Percentiles rank a stretch among this genome's conserved stretches.
These are phyloP conservation scores for Hippocampus mohnikei DNA, from an alignment of 2,113 vertebrate genomes.

Conservation along the genomic window DNA sequence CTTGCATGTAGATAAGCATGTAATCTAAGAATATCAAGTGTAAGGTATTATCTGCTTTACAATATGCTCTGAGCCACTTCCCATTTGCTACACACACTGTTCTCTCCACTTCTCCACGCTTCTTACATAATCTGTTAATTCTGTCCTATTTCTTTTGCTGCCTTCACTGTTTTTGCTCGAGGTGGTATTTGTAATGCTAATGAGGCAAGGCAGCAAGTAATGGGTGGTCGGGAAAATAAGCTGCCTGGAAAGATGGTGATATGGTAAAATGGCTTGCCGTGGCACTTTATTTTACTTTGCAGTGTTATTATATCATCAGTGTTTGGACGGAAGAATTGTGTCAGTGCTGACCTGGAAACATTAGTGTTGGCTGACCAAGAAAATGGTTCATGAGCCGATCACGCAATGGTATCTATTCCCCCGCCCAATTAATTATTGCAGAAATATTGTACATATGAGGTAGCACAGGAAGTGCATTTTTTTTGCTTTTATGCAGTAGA, in stretches of 20 bases:
- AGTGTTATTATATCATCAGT: constrained; percentile 23
- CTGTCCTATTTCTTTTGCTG: constrained; percentile 60
- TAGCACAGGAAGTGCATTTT: background rate
- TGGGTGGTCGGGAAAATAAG: constrained; percentile 46
- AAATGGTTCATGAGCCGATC: background rate
- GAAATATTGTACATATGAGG: background rate
- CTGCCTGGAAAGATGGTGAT: constrained; percentile 56
- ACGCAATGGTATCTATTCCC: background rate
- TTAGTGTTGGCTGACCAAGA: constrained; percentile 1
- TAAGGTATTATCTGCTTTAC: constrained; percentile 47
- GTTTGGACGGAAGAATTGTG: constrained; percentile 8
- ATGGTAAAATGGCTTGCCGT: constrained; percentile 40
- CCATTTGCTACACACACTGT: constrained; percentile 45
- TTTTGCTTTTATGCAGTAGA: background rate
- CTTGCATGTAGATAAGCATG: constrained; percentile 18
- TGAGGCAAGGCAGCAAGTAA: constrained; percentile 57
- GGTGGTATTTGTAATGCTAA: constrained; percentile 70
- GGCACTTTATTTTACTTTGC: constrained; percentile 29
- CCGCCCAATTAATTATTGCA: background rate
- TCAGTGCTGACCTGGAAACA: constrained; percentile 4
- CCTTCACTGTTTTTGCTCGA: constrained; percentile 52
- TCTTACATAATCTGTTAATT: constrained; percentile 64
- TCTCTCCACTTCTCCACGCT: constrained; percentile 37
- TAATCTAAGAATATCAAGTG: constrained; percentile 39
- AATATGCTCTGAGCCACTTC: constrained; percentile 43